Conservation (phyloP, 2,888 invertebrate species). For the Unio delphinus region DNA sequence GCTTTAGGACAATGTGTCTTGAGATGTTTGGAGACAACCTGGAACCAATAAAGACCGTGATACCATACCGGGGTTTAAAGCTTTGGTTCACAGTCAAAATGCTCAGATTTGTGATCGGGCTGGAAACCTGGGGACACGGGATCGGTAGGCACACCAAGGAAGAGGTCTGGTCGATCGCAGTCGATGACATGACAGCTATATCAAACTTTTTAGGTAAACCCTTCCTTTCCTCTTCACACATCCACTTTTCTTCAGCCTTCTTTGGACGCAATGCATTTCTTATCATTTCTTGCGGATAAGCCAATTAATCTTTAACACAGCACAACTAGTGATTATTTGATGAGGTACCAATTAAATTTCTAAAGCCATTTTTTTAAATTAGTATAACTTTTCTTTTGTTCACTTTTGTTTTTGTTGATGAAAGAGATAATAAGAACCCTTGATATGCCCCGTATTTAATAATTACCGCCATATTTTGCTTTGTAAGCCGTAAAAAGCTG, state of each 20-base stretch:
- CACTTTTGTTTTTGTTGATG: no score
- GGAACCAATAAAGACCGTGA: conserved; percentile 36
- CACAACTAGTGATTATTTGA: no score
- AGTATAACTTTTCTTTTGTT: no score
- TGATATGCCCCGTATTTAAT: no score
- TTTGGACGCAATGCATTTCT: no score
- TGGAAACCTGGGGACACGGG: conserved; percentile 68
- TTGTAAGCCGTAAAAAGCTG: no score
- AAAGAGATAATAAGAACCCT: no score
- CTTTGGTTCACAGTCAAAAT: conserved; percentile 47
- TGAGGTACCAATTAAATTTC: no score
- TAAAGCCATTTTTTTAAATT: no score
- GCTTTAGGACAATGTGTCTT: conserved; percentile 64
- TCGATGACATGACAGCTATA: conserved; percentile 66
- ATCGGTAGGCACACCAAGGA: conserved; percentile 68
- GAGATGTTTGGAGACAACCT: conserved; percentile 55
- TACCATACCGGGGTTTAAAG: conserved; percentile 52
- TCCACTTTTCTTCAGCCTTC: not conserved
- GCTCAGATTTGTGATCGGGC: conserved; percentile 40
- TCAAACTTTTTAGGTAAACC: conserved; percentile 65
- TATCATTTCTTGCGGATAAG: no score
- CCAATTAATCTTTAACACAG: no score
- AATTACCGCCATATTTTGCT: no score
- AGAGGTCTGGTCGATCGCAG: conserved; percentile 66
- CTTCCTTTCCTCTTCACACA: not conserved